Evolutionary conservation across 1,140 invertebrate species (phyloP).

Genomic region (Paramacrobiotus metropolitanus): DNA sequence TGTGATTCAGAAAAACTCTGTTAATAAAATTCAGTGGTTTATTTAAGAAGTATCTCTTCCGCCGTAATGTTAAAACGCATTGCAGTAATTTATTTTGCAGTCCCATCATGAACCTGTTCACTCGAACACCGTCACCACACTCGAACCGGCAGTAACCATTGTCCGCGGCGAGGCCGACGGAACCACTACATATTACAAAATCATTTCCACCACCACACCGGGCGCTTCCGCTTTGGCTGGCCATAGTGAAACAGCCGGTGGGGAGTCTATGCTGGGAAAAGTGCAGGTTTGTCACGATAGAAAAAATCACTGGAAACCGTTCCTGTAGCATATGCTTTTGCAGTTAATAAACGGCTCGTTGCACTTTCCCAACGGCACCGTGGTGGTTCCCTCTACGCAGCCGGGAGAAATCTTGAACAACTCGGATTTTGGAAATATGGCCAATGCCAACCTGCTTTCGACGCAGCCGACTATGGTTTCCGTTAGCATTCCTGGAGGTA

Average conservation of each 20-base stretch:
- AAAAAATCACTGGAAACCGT: neutral
- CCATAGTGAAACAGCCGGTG: neutral
- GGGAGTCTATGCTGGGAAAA: neutral
- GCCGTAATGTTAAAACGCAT: too few relatives aligned
- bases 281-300: neutral
- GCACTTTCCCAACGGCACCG: neutral
- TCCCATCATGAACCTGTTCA: too few relatives aligned
- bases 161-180: neutral
- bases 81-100: too few relatives aligned
- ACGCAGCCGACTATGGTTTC: slow-evolving; percentile 1
- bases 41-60: too few relatives aligned
- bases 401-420: neutral
- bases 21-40: too few relatives aligned
- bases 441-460: neutral
- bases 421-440: neutral
- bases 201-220: neutral
- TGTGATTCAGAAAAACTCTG: too few relatives aligned
- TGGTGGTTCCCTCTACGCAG: neutral
- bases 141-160: neutral
- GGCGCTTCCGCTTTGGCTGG: neutral
- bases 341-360: slow-evolving; percentile 1
- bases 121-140: too few relatives aligned
- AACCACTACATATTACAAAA: neutral
- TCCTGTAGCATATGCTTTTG: neutral
- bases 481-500: slow-evolving; percentile 3